Evolutionary conservation across 2,888 invertebrate species (phyloP).

Genomic region (Clitarchus hookeri): DNA sequence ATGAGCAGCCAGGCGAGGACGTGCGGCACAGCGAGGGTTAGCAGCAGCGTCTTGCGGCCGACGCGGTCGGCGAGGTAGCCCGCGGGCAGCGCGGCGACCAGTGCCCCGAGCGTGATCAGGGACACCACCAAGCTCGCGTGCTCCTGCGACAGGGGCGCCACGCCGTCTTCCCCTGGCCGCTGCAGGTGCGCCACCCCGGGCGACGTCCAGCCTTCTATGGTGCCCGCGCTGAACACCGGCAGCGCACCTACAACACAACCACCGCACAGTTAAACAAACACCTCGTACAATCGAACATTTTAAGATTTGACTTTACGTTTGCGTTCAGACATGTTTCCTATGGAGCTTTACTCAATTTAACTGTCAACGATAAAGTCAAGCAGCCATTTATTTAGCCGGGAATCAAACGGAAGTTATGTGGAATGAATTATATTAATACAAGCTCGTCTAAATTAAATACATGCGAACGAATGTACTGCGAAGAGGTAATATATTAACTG

Average conservation of each 20-base stretch:
- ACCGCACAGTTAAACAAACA: too few relatives aligned
- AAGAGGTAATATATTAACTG: too few relatives aligned
- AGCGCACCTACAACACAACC: conserved; percentile 54
- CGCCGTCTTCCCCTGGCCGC: conserved; percentile 22
- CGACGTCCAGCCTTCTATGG: conserved; percentile 59
- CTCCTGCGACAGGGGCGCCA: conserved; percentile 2
- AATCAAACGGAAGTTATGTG: too few relatives aligned
- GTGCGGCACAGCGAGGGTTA: conserved; percentile 46
- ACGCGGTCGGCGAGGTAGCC: conserved; percentile 72
- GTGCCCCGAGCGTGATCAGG: conserved; percentile 72
- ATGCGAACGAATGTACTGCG: too few relatives aligned
- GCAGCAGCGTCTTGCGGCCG: conserved; percentile 64
- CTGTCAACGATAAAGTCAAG: too few relatives aligned
- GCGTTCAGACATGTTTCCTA: too few relatives aligned
- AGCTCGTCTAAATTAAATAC: too few relatives aligned
- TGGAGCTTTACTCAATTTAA: too few relatives aligned
- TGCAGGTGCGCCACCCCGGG: conserved; percentile 53
- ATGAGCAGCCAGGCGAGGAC: conserved; percentile 74
- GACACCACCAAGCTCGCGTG: conserved; percentile 52
- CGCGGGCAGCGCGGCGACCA: conserved; percentile 76
- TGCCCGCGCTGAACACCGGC: conserved; percentile 56
- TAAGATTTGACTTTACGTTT: too few relatives aligned
- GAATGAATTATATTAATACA: too few relatives aligned
- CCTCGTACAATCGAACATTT: too few relatives aligned
- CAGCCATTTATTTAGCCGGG: too few relatives aligned